Evolutionary conservation across 2,797 vertebrate genomes (phyloP).

Genomic region (Bradypodion pumilum): DNA sequence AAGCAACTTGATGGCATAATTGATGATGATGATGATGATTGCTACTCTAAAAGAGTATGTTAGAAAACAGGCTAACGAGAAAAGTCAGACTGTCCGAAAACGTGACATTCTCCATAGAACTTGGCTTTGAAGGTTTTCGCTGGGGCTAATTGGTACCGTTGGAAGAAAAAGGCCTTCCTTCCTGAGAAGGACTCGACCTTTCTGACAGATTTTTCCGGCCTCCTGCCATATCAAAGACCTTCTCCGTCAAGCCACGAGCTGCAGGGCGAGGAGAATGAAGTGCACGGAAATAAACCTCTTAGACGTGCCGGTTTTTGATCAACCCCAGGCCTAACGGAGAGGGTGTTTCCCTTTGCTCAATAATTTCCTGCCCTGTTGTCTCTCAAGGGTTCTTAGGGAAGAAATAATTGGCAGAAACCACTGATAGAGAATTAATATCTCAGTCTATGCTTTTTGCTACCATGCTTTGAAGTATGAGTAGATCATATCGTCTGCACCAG

Average conservation of each 20-base stretch:
- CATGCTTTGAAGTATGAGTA: too few species aligned
- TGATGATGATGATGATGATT: too few species aligned
- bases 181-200: not conserved
- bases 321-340: not conserved
- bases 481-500: too few species aligned
- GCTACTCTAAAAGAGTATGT: too few species aligned
- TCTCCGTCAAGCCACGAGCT: not conserved
- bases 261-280: not conserved
- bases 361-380: not conserved
- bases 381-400: not conserved
- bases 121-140: constrained; percentile 16
- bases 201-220: not conserved
- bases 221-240: not conserved
- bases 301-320: not conserved
- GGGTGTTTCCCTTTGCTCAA: not conserved
- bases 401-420: not conserved
- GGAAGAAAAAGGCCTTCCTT: accelerated
- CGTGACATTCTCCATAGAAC: accelerated
- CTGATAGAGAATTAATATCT: too few species aligned
- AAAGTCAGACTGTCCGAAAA: constrained; percentile 9
- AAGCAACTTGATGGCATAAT: too few species aligned
- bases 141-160: accelerated
- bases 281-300: not conserved
- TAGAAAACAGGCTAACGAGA: not conserved
- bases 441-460: too few species aligned